Conservation (phyloP, 2,113 vertebrate species). For the Atlantisia rogersi region DNA sequence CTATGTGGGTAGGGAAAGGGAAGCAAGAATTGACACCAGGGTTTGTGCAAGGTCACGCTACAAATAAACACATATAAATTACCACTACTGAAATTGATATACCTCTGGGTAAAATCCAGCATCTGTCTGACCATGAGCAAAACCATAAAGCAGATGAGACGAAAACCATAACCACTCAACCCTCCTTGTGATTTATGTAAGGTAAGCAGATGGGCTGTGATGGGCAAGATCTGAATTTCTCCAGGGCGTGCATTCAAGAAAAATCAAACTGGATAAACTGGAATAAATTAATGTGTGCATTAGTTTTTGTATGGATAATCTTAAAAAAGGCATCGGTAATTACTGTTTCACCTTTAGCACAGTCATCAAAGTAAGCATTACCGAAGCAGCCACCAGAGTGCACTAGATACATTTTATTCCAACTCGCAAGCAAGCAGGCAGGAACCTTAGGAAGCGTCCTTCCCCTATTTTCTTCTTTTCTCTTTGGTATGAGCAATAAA, state of each 20-base stretch:
- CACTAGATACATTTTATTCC: constrained; percentile 56
- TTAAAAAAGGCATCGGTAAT: background rate
- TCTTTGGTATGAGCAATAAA: background rate
- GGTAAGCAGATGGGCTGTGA: background rate
- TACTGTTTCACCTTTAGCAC: background rate
- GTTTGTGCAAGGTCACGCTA: background rate
- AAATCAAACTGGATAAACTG: background rate
- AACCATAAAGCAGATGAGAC: background rate
- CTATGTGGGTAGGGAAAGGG: background rate
- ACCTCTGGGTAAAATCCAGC: constrained; percentile 1
- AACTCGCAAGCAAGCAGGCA: background rate
- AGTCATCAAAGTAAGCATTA: background rate
- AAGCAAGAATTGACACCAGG: background rate
- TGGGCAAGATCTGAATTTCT: background rate
- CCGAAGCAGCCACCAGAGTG: constrained; percentile 58
- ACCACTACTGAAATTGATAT: background rate
- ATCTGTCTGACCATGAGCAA: background rate
- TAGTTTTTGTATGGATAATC: background rate
- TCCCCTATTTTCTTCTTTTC: background rate
- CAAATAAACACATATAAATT: background rate
- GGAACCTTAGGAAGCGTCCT: background rate
- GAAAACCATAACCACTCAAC: background rate
- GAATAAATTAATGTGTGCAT: background rate
- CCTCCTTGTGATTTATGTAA: background rate
- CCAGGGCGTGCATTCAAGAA: background rate